Evolutionary conservation across 2,797 vertebrate genomes (phyloP), one percentile per base, ranked within the genome.

Genomic region (Melanotaenia maccullochi): DNA sequence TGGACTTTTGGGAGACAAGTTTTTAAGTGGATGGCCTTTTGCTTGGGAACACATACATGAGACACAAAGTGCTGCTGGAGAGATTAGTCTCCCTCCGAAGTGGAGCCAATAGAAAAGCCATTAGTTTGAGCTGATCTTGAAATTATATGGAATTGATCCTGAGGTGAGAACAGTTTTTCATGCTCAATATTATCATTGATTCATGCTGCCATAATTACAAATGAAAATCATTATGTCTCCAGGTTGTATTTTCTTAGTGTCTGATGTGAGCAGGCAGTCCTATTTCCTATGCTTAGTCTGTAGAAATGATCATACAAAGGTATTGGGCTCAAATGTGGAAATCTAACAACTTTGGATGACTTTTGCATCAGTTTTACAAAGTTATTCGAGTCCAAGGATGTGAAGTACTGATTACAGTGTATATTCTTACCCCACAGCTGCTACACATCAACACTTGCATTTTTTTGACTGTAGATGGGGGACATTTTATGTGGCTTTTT

Each of bases 61-160:
- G 81, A 83, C 60, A 71, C 79, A 88, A 90, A 91, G 90, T 73
- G 74, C 79, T 82, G 85, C 84, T 65, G 44, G 71, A 76, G 86
- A 91, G 86, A 89, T 86, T 88, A 91, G 85, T 71, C 78, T 79
- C 56, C 63, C 68, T 20, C 79, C 52, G 73, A 82, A 92, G 82
- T 81, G 77, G 89, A 90, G 87, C 89, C 92, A 74, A 93, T 90
- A 91, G 91, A 93, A 93, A 94, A 90, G 76, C 90, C 89, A 92
- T 93, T 93, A 91, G 91, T 90, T 91, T 88, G 89, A 91, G 89
- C 85, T 94, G 92, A 94, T 93, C 78, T 88, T 90, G 88, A 94
- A 94, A 94, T 93, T 91, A 93, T 91, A 87, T 91, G 82, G 85
- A 87, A 94, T 94, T 93, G 93, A 94, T 94, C 89, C 84, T 73